Conservation (phyloP, 1,140 invertebrate genomes). For the Anoplophora glabripennis region DNA sequence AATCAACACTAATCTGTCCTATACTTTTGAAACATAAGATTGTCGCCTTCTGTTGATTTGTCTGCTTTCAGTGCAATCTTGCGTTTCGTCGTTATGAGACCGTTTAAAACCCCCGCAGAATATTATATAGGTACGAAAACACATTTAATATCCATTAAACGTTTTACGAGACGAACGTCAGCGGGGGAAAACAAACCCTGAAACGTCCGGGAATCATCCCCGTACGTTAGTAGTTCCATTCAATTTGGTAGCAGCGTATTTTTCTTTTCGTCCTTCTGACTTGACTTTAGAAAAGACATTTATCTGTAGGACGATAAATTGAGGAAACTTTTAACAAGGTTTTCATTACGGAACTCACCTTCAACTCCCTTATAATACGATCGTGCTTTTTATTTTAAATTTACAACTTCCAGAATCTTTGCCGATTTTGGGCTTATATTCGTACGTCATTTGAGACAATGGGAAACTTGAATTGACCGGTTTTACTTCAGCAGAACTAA, state of each 20-base stretch:
- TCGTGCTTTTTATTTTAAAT: slow-evolving; percentile 12
- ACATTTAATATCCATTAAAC: slow-evolving; percentile 2
- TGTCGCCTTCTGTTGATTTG: too few species aligned
- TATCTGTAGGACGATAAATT: slow-evolving; percentile 36
- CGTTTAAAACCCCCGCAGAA: neutral
- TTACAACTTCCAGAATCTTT: slow-evolving; percentile 14
- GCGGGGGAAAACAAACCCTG: neutral
- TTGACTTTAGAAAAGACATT: slow-evolving; percentile 36
- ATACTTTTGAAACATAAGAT: too few species aligned
- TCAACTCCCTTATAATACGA: slow-evolving; percentile 18
- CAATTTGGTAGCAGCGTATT: slow-evolving; percentile 35
- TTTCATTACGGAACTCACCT: slow-evolving; percentile 32
- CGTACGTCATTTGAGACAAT: neutral
- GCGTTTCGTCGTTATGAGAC: neutral
- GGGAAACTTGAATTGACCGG: too few species aligned
- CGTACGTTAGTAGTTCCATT: slow-evolving; percentile 37
- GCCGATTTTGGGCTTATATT: neutral
- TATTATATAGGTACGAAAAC: neutral
- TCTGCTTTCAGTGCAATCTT: too few species aligned
- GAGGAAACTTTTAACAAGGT: slow-evolving; percentile 40
- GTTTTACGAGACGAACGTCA: neutral
- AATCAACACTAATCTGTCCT: too few species aligned
- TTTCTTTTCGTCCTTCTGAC: slow-evolving; percentile 29
- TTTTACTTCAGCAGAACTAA: too few species aligned
- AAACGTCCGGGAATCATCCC: slow-evolving; percentile 3